Conservation (phyloP, 2,888 invertebrate species). For the Drosophila buzzatii region DNA sequence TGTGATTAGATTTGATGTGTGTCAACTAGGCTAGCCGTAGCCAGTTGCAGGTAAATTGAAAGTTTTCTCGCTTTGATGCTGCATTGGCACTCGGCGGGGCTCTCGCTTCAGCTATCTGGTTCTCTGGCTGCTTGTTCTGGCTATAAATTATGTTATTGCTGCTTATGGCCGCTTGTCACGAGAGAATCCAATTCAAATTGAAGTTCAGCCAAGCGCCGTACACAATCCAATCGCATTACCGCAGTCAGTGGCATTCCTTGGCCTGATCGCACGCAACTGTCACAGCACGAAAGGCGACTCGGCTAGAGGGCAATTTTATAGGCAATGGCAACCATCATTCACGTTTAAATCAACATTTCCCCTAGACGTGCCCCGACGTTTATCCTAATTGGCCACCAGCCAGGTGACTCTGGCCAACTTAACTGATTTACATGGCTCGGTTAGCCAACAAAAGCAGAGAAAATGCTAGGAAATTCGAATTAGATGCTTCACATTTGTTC, state of each 20-base stretch:
- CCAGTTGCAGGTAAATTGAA: background rate
- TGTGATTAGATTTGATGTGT: background rate
- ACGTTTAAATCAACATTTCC: conserved; percentile 83
- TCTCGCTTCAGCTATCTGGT: conserved; percentile 15
- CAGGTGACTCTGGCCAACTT: conserved; percentile 31
- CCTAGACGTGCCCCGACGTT: conserved; percentile 54
- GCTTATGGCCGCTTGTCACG: conserved; percentile 60
- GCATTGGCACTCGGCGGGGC: background rate
- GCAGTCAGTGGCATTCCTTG: conserved; percentile 27
- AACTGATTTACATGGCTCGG: conserved; percentile 18
- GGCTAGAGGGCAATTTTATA: conserved; percentile 3
- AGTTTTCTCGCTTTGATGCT: conserved; percentile 1
- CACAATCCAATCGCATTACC: conserved; percentile 47
- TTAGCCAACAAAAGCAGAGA: conserved; percentile 6
- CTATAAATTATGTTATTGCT: conserved; percentile 23
- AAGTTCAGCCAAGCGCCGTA: conserved; percentile 65
- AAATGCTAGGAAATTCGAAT: conserved; percentile 46
- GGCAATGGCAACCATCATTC: conserved; percentile 66
- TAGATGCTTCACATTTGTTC: conserved; percentile 34
- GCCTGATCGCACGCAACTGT: conserved; percentile 60
- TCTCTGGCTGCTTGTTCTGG: conserved; percentile 1
- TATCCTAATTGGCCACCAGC: conserved; percentile 73
- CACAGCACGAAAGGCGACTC: conserved; percentile 55
- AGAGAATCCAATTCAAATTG: conserved; percentile 64
- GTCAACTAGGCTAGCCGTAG: background rate